Evolutionary conservation across 2,888 invertebrate species (phyloP).

Genomic region (Tinea pellionella): DNA sequence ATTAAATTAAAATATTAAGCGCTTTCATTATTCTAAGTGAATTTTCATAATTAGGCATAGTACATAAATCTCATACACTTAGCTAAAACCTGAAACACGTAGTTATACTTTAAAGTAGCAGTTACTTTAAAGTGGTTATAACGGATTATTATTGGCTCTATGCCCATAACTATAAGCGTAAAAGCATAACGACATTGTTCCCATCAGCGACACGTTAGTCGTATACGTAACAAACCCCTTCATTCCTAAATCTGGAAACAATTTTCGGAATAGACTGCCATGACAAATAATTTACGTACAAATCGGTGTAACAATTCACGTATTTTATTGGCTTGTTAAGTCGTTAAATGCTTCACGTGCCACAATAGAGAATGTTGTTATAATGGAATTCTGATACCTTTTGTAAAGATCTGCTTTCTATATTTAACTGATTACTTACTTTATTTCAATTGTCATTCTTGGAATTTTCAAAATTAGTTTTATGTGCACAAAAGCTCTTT

Average conservation of each 20-base stretch:
- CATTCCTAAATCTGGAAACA: constrained; percentile 58
- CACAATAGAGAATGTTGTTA: constrained; percentile 17
- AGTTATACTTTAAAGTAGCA: background rate
- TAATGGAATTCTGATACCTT: constrained; percentile 17
- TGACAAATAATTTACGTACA: constrained; percentile 60
- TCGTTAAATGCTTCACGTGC: constrained; percentile 30
- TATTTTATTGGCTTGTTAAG: constrained; percentile 42
- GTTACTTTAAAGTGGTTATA: background rate
- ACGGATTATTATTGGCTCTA: constrained; percentile 12
- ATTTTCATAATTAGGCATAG: background rate
- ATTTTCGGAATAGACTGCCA: constrained; percentile 54
- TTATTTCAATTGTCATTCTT: background rate
- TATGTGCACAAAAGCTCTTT: background rate
- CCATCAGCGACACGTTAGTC: constrained; percentile 34
- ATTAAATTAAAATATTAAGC: background rate
- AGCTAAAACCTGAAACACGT: too few species aligned
- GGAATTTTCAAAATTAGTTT: background rate
- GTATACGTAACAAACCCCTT: constrained; percentile 44
- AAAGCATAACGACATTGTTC: constrained; percentile 30
- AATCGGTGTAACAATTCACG: constrained; percentile 49
- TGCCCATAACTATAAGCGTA: constrained; percentile 3
- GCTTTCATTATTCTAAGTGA: background rate
- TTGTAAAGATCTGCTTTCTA: background rate
- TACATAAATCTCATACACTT: too few species aligned
- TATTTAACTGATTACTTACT: background rate